A percentile compares a stretch with the other conserved stretches of the same genome.
Evolutionary conservation across 2,888 invertebrate species (phyloP).

Genomic region (Poecilobothrus nobilitatus): DNA sequence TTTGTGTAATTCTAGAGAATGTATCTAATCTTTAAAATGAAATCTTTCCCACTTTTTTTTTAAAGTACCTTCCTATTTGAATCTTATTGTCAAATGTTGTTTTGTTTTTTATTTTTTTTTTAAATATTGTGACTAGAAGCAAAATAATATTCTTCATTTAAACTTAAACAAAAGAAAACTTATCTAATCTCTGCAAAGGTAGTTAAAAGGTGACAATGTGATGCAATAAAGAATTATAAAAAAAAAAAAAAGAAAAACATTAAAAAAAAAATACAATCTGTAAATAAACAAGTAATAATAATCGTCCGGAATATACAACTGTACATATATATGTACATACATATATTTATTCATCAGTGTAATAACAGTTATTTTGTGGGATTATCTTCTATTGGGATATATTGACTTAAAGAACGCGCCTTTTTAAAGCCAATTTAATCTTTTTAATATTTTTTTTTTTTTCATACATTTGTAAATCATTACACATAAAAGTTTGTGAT

Average conservation of each 20-base stretch:
- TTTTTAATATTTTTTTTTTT: too few species aligned
- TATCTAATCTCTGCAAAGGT: background rate
- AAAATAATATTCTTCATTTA: background rate
- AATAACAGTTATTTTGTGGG: conserved; percentile 4
- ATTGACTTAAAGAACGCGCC: background rate
- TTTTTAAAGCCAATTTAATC: background rate
- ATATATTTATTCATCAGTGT: background rate
- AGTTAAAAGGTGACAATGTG: conserved; percentile 6
- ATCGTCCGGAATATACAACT: background rate
- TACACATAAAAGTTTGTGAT: too few species aligned
- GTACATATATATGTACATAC: too few species aligned
- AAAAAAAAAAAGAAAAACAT: background rate
- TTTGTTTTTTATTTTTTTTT: background rate
- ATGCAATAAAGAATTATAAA: background rate
- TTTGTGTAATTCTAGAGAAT: background rate
- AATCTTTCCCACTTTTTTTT: background rate
- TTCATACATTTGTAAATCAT: too few species aligned
- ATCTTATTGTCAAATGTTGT: too few species aligned
- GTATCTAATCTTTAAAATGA: background rate
- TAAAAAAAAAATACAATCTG: background rate
- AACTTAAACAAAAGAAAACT: background rate
- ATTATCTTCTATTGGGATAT: background rate
- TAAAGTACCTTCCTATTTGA: background rate
- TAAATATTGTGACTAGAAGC: conserved; percentile 1
- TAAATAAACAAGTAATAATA: background rate